Conservation (phyloP, 2,797 vertebrate genomes). For the Gymnopithys bicolor region DNA sequence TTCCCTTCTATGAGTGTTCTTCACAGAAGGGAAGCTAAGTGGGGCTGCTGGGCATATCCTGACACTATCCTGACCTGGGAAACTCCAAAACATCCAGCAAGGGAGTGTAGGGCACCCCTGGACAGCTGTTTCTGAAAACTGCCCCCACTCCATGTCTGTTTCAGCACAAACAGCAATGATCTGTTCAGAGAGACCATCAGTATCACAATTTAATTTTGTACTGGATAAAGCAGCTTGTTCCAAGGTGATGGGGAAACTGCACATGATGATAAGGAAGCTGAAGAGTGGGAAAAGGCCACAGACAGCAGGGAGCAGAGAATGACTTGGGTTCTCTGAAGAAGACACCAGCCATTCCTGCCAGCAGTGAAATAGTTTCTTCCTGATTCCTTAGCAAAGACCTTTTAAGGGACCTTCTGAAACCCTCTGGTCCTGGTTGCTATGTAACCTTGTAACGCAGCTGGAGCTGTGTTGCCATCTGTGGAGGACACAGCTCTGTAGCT, state of each 20-base stretch:
- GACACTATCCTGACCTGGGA: not conserved
- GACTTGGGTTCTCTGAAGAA: not conserved
- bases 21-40: not conserved
- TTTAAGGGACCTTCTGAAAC: not conserved
- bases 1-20: accelerated
- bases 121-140: not conserved
- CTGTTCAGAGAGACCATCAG: not conserved
- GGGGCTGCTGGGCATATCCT: no score
- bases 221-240: not conserved
- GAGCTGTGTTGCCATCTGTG: not conserved
- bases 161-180: not conserved
- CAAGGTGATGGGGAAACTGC: not conserved
- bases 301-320: not conserved
- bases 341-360: not conserved
- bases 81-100: not conserved
- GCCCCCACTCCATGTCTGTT: accelerated
- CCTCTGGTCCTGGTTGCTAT: not conserved
- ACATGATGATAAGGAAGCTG: not conserved
- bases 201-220: accelerated
- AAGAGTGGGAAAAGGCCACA: not conserved
- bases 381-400: not conserved
- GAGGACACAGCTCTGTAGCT: not conserved
- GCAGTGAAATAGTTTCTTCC: not conserved
- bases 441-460: not conserved
- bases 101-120: not conserved